Evolutionary conservation across 2,113 vertebrate genomes (phyloP).

Genomic region (Nerophis ophidion): DNA sequence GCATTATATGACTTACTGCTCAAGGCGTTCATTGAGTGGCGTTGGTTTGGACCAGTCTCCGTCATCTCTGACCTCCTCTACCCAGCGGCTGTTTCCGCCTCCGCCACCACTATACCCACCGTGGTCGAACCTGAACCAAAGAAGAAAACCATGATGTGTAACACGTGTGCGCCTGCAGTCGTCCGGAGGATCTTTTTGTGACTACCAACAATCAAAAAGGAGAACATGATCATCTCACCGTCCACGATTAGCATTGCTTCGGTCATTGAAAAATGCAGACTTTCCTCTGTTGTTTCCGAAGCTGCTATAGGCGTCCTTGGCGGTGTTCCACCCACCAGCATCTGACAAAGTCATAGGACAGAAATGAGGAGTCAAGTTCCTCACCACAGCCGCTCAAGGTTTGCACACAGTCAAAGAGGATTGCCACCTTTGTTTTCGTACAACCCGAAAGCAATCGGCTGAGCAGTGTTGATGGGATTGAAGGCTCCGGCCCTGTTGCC

Average conservation of each 20-base stretch:
- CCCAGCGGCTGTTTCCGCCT: constrained; percentile 87
- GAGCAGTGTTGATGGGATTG: constrained; percentile 66
- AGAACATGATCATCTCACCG: constrained; percentile 64
- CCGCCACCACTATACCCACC: constrained; percentile 80
- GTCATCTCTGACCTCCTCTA: constrained; percentile 84
- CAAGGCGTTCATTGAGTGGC: constrained; percentile 86
- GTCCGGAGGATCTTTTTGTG: not conserved
- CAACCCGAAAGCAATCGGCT: constrained; percentile 59
- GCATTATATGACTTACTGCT: constrained; percentile 76
- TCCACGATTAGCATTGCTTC: constrained; percentile 82
- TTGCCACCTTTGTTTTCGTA: constrained; percentile 73
- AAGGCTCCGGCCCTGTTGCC: constrained; percentile 62
- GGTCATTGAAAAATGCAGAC: constrained; percentile 84
- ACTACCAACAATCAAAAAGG: not conserved
- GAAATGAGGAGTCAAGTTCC: not conserved
- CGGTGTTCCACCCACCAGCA: constrained; percentile 79
- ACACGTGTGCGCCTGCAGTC: not conserved
- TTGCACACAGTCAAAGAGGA: not conserved
- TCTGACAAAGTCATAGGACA: constrained; percentile 29
- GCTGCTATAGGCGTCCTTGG: constrained; percentile 86
- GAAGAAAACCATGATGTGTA: not conserved
- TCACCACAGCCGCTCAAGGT: not conserved
- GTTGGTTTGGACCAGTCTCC: constrained; percentile 97
- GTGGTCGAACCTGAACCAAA: constrained; percentile 66
- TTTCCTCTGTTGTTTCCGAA: constrained; percentile 88